These are phyloP conservation scores for Ophioninae sp. DNA, from an alignment of 2,888 invertebrate genomes.

Conservation along the genomic window DNA sequence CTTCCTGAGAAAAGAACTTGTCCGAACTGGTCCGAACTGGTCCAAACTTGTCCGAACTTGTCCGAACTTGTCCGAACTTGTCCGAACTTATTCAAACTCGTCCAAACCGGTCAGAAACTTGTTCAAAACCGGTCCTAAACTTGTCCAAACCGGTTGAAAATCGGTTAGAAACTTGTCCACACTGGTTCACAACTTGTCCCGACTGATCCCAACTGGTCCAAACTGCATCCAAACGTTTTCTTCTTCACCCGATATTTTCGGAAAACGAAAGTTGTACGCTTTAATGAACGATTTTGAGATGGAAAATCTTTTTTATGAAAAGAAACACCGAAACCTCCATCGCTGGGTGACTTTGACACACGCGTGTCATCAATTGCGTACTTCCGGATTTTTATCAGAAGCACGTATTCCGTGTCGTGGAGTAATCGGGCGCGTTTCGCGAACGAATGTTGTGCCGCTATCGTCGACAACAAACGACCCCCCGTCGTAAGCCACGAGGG, in stretches of 20 bases:
- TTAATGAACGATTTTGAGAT: background rate
- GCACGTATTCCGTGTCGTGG: conserved; percentile 60
- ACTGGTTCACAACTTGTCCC: no score
- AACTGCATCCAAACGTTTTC: no score
- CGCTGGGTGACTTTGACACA: conserved; percentile 12
- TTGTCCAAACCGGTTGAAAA: no score
- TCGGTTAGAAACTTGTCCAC: no score
- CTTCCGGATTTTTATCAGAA: conserved; percentile 55
- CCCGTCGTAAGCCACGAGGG: conserved; percentile 65
- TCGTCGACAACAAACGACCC: conserved; percentile 69
- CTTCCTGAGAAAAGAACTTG: background rate
- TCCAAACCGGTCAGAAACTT: no score
- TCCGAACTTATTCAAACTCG: no score
- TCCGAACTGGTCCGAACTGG: background rate
- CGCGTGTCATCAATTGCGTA: conserved; percentile 61
- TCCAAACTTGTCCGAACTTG: no score
- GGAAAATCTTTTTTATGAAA: background rate
- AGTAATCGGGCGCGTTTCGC: conserved; percentile 68
- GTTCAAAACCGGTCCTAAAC: no score
- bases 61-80: no score
- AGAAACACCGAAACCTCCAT: background rate
- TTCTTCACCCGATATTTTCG: no score
- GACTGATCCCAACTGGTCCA: no score
- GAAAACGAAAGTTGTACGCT: background rate
- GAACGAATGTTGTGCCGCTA: conserved; percentile 68